Percentiles rank a stretch among this genome's conserved stretches.
phyloP scores from a whole-genome alignment of 2,888 invertebrate species.

The Tipula helvola region DNA sequence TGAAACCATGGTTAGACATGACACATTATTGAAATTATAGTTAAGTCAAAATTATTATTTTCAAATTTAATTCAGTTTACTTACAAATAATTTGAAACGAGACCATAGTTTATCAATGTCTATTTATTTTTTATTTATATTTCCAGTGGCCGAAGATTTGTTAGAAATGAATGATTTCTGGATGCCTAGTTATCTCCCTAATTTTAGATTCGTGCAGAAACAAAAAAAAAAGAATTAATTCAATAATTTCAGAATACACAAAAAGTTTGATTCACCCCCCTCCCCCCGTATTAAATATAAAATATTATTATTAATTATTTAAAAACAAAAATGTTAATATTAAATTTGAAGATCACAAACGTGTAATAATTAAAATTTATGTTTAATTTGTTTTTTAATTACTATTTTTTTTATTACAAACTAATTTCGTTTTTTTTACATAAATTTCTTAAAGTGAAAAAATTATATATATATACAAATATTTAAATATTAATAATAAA shows the following conservation, averaged over 20 bases:
- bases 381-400: not conserved
- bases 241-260: not conserved
- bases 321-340: not conserved
- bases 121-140: conserved; percentile 17
- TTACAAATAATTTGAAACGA: no score
- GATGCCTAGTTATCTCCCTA: not conserved
- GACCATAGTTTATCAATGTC: no score
- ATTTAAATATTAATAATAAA: not conserved
- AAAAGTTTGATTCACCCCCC: not conserved
- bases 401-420: not conserved
- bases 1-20: no score
- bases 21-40: no score
- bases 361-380: not conserved
- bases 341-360: not conserved
- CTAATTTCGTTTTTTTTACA: not conserved
- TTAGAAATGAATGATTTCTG: conserved; percentile 50
- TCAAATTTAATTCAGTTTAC: no score
- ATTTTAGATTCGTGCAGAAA: not conserved
- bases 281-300: not conserved
- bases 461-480: not conserved
- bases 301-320: not conserved
- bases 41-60: no score
- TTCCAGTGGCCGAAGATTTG: conserved; percentile 74
- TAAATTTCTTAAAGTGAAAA: not conserved
- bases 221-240: not conserved